These are phyloP conservation scores for Pseudolycoriella hygida DNA, from an alignment of 2,888 invertebrate species.

Conservation along the genomic window DNA sequence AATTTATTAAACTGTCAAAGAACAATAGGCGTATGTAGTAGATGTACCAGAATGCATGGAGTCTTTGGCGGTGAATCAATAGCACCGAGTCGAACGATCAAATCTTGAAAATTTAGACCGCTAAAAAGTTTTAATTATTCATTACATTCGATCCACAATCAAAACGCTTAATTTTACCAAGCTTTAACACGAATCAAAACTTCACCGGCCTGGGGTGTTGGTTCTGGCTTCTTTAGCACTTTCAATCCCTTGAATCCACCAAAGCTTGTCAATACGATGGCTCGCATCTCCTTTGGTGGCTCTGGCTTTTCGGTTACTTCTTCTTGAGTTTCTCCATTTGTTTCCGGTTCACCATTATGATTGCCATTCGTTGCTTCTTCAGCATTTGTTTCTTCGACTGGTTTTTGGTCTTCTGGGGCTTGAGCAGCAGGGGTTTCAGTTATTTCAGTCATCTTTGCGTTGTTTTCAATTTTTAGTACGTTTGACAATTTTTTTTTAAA, in stretches of 20 bases:
- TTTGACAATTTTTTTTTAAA: no score
- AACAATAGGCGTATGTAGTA: no score
- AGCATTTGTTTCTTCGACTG: slow-evolving; percentile 32
- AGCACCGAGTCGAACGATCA: slow-evolving; percentile 75
- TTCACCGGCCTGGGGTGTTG: slow-evolving; percentile 50
- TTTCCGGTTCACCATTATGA: slow-evolving; percentile 12
- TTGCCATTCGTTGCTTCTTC: slow-evolving; percentile 8
- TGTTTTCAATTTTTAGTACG: no score
- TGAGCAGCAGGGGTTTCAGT: slow-evolving; percentile 31
- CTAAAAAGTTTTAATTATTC: slow-evolving; percentile 29
- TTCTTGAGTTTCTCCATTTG: slow-evolving; percentile 35
- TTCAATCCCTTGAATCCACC: slow-evolving; percentile 75
- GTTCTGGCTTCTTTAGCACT: slow-evolving; percentile 63
- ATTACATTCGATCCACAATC: slow-evolving; percentile 22
- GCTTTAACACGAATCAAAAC: slow-evolving; percentile 70
- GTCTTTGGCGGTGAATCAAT: slow-evolving; percentile 79
- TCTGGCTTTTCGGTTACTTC: slow-evolving; percentile 33
- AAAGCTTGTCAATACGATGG: slow-evolving; percentile 68
- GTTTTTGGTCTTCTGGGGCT: slow-evolving; percentile 22
- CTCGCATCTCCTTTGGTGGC: slow-evolving; percentile 67
- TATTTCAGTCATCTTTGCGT: slow-evolving; percentile 31
- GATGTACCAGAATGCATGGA: slow-evolving; percentile 49
- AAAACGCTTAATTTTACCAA: slow-evolving; percentile 52
- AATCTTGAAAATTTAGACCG: slow-evolving; percentile 75
- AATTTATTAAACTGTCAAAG: no score